Percentiles rank a stretch among this genome's conserved stretches.
These are phyloP conservation scores for Thereva nobilitata DNA, from an alignment of 2,888 invertebrate species.

Conservation along the genomic window DNA sequence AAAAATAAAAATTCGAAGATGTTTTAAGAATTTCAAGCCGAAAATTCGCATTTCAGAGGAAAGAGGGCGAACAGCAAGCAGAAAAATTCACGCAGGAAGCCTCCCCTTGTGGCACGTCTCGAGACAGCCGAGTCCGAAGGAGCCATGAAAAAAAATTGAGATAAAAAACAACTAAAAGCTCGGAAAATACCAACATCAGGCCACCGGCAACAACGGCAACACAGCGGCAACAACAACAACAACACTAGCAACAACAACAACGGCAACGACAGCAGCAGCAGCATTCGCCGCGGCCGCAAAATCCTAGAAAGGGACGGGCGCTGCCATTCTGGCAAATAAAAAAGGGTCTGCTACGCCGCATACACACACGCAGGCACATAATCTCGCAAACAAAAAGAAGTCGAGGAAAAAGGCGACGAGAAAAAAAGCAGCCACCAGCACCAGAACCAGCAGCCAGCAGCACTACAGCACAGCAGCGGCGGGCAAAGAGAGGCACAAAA, in stretches of 20 bases:
- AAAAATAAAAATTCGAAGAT: conserved; percentile 12
- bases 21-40: background rate
- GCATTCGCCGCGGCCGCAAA: conserved; percentile 1
- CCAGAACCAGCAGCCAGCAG: background rate
- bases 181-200: conserved; percentile 16
- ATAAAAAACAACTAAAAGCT: conserved; percentile 26
- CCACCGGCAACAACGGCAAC: background rate
- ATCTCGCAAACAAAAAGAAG: conserved; percentile 6
- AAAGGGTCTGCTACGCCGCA: conserved; percentile 24
- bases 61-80: conserved; percentile 20
- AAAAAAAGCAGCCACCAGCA: background rate
- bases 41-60: conserved; percentile 21
- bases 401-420: background rate
- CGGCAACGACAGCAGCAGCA: conserved; percentile 6
- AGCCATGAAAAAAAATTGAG: conserved; percentile 17
- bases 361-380: conserved; percentile 14
- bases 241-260: conserved; percentile 17
- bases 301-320: conserved; percentile 9
- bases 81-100: background rate
- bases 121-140: background rate
- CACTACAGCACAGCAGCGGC: background rate
- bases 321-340: background rate
- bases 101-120: too few relatives aligned
- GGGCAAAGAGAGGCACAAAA: background rate
- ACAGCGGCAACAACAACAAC: conserved; percentile 23